Percentiles rank a stretch among this genome's conserved stretches.
phyloP scores from a whole-genome alignment of 1,140 invertebrate species.

The Cydia strobilella region DNA sequence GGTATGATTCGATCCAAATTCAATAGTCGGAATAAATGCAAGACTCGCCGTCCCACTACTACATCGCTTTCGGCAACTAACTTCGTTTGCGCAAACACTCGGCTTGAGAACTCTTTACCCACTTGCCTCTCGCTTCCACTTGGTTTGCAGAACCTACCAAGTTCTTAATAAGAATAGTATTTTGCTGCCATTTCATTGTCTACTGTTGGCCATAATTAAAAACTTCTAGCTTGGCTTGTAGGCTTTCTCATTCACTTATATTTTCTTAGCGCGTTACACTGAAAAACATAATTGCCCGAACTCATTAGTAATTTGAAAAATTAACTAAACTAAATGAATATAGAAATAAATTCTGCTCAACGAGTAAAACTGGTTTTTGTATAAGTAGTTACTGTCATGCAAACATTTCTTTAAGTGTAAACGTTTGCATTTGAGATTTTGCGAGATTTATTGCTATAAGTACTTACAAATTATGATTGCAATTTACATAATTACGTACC shows the following conservation, averaged over 20 bases:
- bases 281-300: no score
- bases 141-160: slow-evolving; percentile 45
- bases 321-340: no score
- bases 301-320: no score
- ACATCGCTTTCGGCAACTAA: slow-evolving; percentile 51
- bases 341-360: no score
- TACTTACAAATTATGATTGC: no score
- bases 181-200: slow-evolving; percentile 34
- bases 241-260: neutral
- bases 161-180: slow-evolving; percentile 27
- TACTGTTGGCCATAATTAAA: slow-evolving; percentile 40
- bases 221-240: slow-evolving; percentile 19
- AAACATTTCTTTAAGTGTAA: no score
- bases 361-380: no score
- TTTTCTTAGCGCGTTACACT: neutral
- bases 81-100: slow-evolving; percentile 53
- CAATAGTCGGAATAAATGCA: slow-evolving; percentile 50
- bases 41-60: slow-evolving; percentile 41
- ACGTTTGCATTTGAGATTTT: no score
- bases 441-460: no score
- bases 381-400: no score
- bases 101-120: slow-evolving; percentile 45
- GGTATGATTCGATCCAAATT: slow-evolving; percentile 48
- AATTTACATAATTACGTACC: no score
- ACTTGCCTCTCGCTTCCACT: slow-evolving; percentile 49